These are phyloP conservation scores for Eurosta solidaginis DNA, from an alignment of 1,140 invertebrate species.

Conservation along the genomic window DNA sequence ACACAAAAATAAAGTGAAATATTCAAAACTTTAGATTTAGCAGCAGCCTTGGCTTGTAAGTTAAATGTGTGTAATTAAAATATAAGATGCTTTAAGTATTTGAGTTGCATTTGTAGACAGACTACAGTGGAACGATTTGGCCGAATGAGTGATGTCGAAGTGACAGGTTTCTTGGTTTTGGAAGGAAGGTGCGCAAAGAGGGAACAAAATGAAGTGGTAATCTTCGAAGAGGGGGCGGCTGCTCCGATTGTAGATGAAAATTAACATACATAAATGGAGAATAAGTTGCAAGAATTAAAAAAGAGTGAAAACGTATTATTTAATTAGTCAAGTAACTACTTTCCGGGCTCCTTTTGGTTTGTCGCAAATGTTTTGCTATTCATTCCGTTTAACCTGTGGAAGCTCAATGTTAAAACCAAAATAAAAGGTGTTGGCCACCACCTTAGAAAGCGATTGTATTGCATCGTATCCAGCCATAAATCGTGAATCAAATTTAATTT, in stretches of 20 bases:
- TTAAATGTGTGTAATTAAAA: background rate
- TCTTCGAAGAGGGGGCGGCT: background rate
- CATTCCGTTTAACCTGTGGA: background rate
- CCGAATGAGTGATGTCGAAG: slow-evolving; percentile 9
- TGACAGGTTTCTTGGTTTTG: slow-evolving; percentile 6
- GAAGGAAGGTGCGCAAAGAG: background rate
- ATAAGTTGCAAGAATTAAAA: background rate
- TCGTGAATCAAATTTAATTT: background rate
- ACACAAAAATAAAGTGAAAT: slow-evolving; percentile 21
- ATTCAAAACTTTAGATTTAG: slow-evolving; percentile 17
- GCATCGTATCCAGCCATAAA: too few relatives aligned
- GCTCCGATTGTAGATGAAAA: background rate
- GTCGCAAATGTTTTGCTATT: background rate
- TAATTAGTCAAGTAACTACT: background rate
- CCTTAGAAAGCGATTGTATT: background rate
- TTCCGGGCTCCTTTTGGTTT: background rate
- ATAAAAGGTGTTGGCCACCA: slow-evolving; percentile 8
- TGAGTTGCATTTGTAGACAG: background rate
- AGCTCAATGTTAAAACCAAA: background rate
- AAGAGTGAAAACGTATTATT: background rate
- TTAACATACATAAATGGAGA: background rate
- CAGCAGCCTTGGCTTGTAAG: slow-evolving; percentile 17
- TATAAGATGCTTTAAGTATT: background rate
- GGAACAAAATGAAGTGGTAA: background rate
- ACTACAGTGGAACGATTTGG: background rate